Evolutionary conservation across 1,140 invertebrate species (phyloP).

Genomic region (Anagrus nilaparvatae): DNA sequence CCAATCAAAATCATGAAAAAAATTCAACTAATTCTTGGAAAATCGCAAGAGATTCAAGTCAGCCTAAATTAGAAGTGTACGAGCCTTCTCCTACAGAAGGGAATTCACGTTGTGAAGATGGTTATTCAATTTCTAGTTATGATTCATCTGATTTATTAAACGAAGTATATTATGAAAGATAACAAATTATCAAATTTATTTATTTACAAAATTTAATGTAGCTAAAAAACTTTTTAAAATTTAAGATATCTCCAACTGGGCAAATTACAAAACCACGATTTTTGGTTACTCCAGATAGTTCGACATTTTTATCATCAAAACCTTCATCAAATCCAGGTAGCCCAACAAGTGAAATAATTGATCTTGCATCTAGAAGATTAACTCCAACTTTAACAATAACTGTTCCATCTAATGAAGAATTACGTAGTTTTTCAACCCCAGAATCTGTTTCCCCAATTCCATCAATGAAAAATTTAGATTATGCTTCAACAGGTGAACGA

Average conservation of each 20-base stretch:
- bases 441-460: conserved; percentile 26
- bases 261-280: too few relatives aligned
- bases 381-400: conserved; percentile 47
- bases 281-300: conserved; percentile 5
- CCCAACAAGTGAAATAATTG: conserved; percentile 10
- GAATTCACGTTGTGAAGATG: conserved; percentile 20
- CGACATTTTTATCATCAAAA: conserved; percentile 6
- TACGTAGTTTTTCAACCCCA: conserved; percentile 31
- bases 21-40: too few relatives aligned
- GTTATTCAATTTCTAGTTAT: conserved; percentile 20
- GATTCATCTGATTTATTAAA: conserved; percentile 19
- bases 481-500: not conserved
- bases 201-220: too few relatives aligned
- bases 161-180: conserved; percentile 12
- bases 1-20: too few relatives aligned
- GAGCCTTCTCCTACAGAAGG: too few relatives aligned
- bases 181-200: too few relatives aligned
- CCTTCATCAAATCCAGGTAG: too few relatives aligned
- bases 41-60: too few relatives aligned
- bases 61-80: too few relatives aligned
- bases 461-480: too few relatives aligned
- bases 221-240: too few relatives aligned
- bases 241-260: too few relatives aligned
- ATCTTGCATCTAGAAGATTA: conserved; percentile 23
- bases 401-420: conserved; percentile 48